phyloP scores from a whole-genome alignment of 2,797 vertebrate genomes.

The Scyliorhinus canicula region DNA sequence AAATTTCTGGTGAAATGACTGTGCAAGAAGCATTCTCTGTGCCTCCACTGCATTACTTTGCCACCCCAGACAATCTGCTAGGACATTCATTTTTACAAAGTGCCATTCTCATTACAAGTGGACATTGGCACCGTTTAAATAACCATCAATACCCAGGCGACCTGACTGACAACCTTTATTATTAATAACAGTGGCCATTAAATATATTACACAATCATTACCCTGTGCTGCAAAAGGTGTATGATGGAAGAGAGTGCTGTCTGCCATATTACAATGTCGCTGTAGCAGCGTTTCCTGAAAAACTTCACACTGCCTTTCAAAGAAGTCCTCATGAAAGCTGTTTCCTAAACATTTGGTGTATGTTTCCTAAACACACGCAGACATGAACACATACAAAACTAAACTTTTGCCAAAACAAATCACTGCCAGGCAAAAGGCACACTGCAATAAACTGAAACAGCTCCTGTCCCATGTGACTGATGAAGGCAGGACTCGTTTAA shows the following conservation, averaged over 20 bases:
- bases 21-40: background rate
- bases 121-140: background rate
- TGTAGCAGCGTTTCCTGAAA: background rate
- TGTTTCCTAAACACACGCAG: background rate
- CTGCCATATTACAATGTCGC: background rate
- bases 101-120: background rate
- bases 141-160: background rate
- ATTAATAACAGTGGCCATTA: background rate
- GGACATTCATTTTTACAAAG: background rate
- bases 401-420: background rate
- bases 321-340: background rate
- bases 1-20: background rate
- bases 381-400: constrained; percentile 24
- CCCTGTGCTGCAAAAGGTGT: background rate
- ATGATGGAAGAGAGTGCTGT: background rate
- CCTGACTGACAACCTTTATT: background rate
- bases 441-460: background rate
- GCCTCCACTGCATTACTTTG: background rate
- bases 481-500: background rate
- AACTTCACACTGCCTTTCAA: background rate
- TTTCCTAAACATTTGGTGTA: background rate
- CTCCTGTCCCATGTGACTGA: background rate
- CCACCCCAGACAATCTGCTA: background rate
- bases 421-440: background rate
- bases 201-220: background rate